Evolutionary conservation across 2,113 vertebrate species (phyloP).

Genomic region (Oryzias celebensis): DNA sequence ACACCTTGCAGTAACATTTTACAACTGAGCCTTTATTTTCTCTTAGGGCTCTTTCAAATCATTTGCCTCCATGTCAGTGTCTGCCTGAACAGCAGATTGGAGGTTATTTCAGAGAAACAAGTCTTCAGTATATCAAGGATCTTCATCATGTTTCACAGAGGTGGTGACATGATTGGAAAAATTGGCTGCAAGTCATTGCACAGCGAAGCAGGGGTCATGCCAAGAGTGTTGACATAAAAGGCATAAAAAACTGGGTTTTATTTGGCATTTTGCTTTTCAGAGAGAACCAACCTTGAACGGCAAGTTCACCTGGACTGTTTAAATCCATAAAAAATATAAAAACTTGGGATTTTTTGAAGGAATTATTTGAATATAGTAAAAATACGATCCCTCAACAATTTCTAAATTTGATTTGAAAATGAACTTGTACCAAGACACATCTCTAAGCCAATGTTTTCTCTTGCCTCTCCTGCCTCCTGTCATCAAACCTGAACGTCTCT

Average conservation of each 20-base stretch:
- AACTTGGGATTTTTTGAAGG: background rate
- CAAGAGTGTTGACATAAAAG: conserved; percentile 24
- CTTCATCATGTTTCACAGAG: conserved; percentile 16
- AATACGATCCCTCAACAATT: no score
- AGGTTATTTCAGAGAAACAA: conserved; percentile 20
- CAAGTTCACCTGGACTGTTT: background rate
- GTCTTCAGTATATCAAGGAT: conserved; percentile 20
- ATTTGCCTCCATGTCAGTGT: background rate
- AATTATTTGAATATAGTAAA: conserved; percentile 1
- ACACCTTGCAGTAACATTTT: no score
- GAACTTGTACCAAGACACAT: no score
- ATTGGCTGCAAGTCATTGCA: conserved; percentile 34
- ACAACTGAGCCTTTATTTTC: no score
- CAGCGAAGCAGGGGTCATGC: conserved; percentile 16
- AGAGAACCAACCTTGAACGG: conserved; percentile 24
- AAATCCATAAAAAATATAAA: no score
- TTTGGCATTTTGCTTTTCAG: conserved; percentile 10
- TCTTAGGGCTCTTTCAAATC: no score
- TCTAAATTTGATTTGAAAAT: no score
- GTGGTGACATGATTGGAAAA: conserved; percentile 55
- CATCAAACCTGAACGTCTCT: conserved; percentile 36
- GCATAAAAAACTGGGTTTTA: conserved; percentile 15
- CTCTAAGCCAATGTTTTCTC: no score
- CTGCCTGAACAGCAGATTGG: conserved; percentile 29
- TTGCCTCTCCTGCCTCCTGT: conserved; percentile 39